Conservation (phyloP, 2,888 invertebrate genomes). For the Eristalis intricaria region DNA sequence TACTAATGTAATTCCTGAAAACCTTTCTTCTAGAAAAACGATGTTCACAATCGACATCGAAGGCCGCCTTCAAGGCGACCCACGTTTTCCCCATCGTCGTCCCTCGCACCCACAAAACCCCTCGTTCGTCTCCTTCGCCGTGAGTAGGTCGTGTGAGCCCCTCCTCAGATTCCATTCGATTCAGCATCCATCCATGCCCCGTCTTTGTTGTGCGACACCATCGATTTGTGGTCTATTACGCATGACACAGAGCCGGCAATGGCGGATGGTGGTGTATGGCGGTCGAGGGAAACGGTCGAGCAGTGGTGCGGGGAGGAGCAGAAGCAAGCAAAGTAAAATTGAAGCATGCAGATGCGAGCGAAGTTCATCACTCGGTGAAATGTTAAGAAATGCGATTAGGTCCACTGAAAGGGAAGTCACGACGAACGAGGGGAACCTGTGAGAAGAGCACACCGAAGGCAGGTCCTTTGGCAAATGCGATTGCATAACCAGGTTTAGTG, state of each 20-base stretch:
- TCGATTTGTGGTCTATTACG: constrained; percentile 48
- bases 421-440: not conserved
- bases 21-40: constrained; percentile 24
- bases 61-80: constrained; percentile 47
- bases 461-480: constrained; percentile 15
- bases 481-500: constrained; percentile 43
- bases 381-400: constrained; percentile 57
- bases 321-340: not conserved
- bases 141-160: not conserved
- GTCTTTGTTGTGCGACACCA: constrained; percentile 8
- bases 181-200: constrained; percentile 9
- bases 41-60: constrained; percentile 44
- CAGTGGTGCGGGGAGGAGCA: not conserved
- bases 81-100: constrained; percentile 7
- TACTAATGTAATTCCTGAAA: constrained; percentile 47
- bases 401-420: constrained; percentile 5
- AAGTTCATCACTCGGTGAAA: constrained; percentile 53
- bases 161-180: constrained; percentile 43
- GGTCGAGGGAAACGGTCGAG: too few species aligned
- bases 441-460: not conserved
- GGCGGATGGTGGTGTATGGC: not conserved
- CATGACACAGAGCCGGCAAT: not conserved
- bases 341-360: constrained; percentile 28
- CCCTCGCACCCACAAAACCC: not conserved
- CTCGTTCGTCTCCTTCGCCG: constrained; percentile 2